phyloP scores from a whole-genome alignment of 2,113 vertebrate species.

The Festucalex cinctus region DNA sequence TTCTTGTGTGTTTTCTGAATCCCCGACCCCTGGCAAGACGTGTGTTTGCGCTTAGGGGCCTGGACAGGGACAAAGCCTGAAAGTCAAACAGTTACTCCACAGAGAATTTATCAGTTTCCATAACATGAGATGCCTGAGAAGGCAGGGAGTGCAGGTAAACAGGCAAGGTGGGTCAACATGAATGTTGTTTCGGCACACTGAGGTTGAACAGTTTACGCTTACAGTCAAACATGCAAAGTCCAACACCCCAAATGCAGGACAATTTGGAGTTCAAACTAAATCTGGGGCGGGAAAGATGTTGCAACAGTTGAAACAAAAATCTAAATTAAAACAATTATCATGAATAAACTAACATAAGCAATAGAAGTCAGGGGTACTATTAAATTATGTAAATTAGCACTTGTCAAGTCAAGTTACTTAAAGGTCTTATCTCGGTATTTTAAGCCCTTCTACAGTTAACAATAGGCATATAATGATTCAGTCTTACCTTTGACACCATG shows the following conservation, averaged over 20 bases:
- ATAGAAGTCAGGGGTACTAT: too few relatives aligned
- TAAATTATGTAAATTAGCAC: too few relatives aligned
- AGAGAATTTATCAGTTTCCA: conserved; percentile 29
- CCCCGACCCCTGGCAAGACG: conserved; percentile 17
- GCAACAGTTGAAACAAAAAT: background rate
- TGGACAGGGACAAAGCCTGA: conserved; percentile 25
- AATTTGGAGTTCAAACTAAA: background rate
- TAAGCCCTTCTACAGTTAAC: too few relatives aligned
- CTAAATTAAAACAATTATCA: background rate
- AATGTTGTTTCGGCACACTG: conserved; percentile 6
- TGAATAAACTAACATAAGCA: too few relatives aligned
- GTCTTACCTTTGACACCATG: too few relatives aligned
- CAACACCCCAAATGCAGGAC: background rate
- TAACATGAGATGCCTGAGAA: conserved; percentile 45
- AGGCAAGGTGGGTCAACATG: conserved; percentile 1
- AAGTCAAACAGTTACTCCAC: conserved; percentile 53
- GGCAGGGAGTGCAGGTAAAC: conserved; percentile 13
- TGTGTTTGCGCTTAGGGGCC: conserved; percentile 51
- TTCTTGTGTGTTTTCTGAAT: conserved; percentile 10
- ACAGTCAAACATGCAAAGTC: background rate
- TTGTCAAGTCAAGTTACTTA: too few relatives aligned
- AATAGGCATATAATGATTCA: too few relatives aligned
- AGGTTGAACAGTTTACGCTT: background rate
- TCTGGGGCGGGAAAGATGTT: background rate
- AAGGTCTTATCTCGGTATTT: too few relatives aligned